Conservation (phyloP, 2,888 invertebrate genomes). For the Iphiclides podalirius region DNA sequence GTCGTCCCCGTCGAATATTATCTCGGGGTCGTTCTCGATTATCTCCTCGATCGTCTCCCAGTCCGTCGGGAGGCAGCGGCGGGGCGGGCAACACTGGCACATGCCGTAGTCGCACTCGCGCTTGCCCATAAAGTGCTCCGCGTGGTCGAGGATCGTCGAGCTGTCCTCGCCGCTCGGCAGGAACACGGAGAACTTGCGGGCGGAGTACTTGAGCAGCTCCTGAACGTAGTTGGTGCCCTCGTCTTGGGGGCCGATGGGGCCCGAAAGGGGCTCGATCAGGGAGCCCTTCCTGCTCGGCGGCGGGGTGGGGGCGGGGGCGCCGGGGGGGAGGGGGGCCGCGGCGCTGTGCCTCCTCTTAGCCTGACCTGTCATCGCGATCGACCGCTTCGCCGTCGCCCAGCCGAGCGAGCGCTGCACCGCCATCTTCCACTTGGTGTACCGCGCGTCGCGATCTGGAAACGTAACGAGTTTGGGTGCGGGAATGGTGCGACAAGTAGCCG, state of each 20-base stretch:
- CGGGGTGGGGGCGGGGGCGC: too few species aligned
- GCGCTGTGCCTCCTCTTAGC: constrained; percentile 59
- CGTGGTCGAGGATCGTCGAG: constrained; percentile 63
- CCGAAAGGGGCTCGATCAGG: constrained; percentile 21
- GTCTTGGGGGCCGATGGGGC: constrained; percentile 14
- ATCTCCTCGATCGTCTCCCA: constrained; percentile 70
- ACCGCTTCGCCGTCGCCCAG: constrained; percentile 90
- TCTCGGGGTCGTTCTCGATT: constrained; percentile 73
- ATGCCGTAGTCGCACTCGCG: constrained; percentile 68
- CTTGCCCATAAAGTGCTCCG: constrained; percentile 61
- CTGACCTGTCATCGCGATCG: constrained; percentile 88
- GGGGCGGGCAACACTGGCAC: constrained; percentile 58
- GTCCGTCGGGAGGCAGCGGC: constrained; percentile 51
- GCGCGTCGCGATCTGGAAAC: constrained; percentile 88
- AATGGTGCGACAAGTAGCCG: too few species aligned
- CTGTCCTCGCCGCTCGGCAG: constrained; percentile 46
- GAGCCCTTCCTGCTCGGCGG: constrained; percentile 48
- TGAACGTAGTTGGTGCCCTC: constrained; percentile 45
- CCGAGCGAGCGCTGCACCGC: constrained; percentile 95
- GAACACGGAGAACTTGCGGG: constrained; percentile 60
- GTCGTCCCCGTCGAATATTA: constrained; percentile 67
- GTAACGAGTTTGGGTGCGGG: too few species aligned
- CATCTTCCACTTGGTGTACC: constrained; percentile 96
- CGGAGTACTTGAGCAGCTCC: constrained; percentile 59
- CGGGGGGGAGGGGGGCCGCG: too few species aligned